Conservation (phyloP, 2,888 invertebrate genomes). For the Meliscaeva auricollis region DNA sequence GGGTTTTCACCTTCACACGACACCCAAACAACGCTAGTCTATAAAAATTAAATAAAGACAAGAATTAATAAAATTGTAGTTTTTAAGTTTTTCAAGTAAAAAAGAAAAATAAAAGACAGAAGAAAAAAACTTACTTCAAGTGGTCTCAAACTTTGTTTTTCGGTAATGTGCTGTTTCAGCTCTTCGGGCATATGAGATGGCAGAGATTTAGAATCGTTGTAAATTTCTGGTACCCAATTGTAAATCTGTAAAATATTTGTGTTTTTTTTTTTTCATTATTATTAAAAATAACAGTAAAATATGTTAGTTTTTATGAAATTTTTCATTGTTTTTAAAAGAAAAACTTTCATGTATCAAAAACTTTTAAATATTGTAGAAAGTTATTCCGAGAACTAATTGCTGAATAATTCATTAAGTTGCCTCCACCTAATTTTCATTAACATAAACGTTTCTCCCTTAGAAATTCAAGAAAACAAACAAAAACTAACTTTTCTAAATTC, state of each 20-base stretch:
- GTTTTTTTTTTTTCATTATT: too few species aligned
- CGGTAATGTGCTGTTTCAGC: conserved; percentile 88
- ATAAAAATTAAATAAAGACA: background rate
- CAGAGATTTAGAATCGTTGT: conserved; percentile 89
- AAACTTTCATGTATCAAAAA: too few species aligned
- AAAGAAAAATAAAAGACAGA: conserved; percentile 1
- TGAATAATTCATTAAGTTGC: too few species aligned
- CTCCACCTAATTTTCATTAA: too few species aligned
- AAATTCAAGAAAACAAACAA: background rate
- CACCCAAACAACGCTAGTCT: conserved; percentile 93
- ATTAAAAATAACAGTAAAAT: background rate
- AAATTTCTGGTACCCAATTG: conserved; percentile 93
- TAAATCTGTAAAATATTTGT: conserved; percentile 88
- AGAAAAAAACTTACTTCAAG: conserved; percentile 81
- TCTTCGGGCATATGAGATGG: conserved; percentile 91
- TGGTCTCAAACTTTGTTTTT: conserved; percentile 83
- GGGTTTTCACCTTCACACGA: conserved; percentile 98
- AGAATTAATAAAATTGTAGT: background rate
- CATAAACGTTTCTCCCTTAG: background rate
- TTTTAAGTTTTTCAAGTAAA: too few species aligned
- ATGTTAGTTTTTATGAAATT: background rate
- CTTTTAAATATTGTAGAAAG: too few species aligned
- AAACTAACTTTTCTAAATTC: background rate
- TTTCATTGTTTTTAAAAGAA: background rate
- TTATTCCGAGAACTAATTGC: too few species aligned